Base-by-base conservation (phyloP, 2,888 invertebrate species). In the Erebia palarica region DNA sequence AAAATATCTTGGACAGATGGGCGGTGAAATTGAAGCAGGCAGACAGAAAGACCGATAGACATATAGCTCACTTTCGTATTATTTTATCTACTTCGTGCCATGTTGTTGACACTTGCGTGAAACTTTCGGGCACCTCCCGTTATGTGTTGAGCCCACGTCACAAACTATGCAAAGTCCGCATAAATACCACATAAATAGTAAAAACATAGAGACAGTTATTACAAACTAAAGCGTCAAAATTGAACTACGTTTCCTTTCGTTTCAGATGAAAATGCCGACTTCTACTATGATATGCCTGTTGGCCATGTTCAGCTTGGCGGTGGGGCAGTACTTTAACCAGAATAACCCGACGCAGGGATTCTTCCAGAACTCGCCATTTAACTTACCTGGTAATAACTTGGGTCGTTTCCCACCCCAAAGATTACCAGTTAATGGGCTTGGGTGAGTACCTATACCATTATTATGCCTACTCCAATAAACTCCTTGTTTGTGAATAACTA, bases 401-500 rank as follows among this genome's bases (percentile, higher is more conserved):
- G 68, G 71, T 66, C 44, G 58, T 11, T 72, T 82, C 1, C 80
- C 81, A 3, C 75, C 87, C 1, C 82, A 83, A 51, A 84, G 91
- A 73, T 74, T 88, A 18, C 84, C 89, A 0, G 88, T 90, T 0
- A 80, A 76, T 74, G 91, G 80, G 16, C 78, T 78, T 65, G 80
- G 80, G 80, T 80, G 76, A 77, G 79, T 71, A 44, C 1, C 13
- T 14, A 51, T n/a, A n/a, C 49, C 14, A 49, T 14, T 14, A 14
- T 14, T 53, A 53, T 0, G n/a, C 7, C 2, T 16, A 53, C 16
- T 55, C 16, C 3, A 55, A 55, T 36, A 36, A 7, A 5, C 36
- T 36, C 7, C 36, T 36, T 36, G 36, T 0, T 36, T 36, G 36
- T 36, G 36, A 36, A 7, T 36, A 36, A 36, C 36, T 36, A 36